phyloP scores from a whole-genome alignment of 2,113 vertebrate genomes.

The Halichoeres trimaculatus region DNA sequence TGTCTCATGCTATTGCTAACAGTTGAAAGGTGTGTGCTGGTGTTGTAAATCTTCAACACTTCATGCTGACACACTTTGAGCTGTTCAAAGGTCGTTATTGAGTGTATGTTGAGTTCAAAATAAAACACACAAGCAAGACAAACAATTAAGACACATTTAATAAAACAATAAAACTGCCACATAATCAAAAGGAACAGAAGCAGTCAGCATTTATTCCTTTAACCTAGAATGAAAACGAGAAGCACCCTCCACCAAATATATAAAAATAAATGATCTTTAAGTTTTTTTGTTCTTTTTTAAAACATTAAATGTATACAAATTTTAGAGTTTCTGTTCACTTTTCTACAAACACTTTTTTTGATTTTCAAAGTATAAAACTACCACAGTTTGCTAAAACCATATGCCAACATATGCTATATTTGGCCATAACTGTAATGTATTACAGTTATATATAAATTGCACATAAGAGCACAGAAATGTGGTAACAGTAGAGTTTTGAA shows the following conservation, averaged over 20 bases:
- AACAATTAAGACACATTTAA: constrained; percentile 53
- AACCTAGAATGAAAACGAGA: constrained; percentile 26
- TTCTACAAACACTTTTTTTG: not conserved
- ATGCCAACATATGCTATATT: constrained; percentile 12
- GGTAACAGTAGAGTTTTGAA: constrained; percentile 11
- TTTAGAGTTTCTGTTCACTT: constrained; percentile 7
- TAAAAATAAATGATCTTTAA: constrained; percentile 57
- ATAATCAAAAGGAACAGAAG: constrained; percentile 37
- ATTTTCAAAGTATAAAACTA: constrained; percentile 18
- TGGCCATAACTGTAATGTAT: constrained; percentile 27
- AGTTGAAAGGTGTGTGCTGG: not conserved
- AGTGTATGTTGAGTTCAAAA: not conserved
- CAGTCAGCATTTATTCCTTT: constrained; percentile 11
- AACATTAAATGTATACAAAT: constrained; percentile 3
- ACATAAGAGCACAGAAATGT: constrained; percentile 46
- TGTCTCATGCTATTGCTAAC: not conserved
- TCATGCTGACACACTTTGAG: not conserved
- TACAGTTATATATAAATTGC: constrained; percentile 48
- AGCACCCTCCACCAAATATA: constrained; percentile 52
- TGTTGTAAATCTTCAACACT: not conserved
- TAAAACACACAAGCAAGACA: constrained; percentile 6
- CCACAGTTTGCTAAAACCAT: constrained; percentile 8
- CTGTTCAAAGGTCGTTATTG: constrained; percentile 9
- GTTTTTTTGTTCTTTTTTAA: constrained; percentile 31
- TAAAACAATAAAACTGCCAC: constrained; percentile 29